Percentiles rank a stretch among this genome's conserved stretches.
These are phyloP conservation scores for Plumapathes pennacea DNA, from an alignment of 92 coral and sea anemone genomes.

Conservation along the genomic window DNA sequence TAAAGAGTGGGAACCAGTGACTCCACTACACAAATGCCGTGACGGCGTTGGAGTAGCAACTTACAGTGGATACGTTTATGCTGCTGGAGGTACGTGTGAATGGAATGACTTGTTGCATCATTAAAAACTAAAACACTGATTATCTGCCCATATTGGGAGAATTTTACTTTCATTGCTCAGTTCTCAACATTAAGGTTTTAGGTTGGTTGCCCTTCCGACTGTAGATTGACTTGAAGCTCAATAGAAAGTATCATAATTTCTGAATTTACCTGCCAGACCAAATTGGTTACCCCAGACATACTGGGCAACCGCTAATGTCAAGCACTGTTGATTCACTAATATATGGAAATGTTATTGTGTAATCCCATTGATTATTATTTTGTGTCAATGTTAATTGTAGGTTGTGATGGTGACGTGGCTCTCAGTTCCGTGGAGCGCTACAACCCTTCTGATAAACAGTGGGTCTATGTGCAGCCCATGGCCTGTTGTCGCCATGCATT, in stretches of 20 bases:
- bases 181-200: neutral
- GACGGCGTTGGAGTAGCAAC: slow-evolving; percentile 93
- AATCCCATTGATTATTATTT: too few relatives aligned
- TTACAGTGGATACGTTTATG: slow-evolving; percentile 83
- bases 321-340: too few relatives aligned
- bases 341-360: too few relatives aligned
- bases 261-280: too few relatives aligned
- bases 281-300: too few relatives aligned
- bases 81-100: slow-evolving; percentile 82
- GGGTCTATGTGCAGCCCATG: slow-evolving; percentile 90
- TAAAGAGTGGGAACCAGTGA: slow-evolving; percentile 65
- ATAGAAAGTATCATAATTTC: neutral
- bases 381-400: too few relatives aligned
- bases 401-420: slow-evolving; percentile 98
- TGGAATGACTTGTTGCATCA: neutral
- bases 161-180: neutral
- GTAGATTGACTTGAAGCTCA: neutral
- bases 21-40: slow-evolving; percentile 80
- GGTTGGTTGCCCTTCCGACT: neutral
- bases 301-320: too few relatives aligned
- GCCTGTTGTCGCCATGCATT: slow-evolving; percentile 92
- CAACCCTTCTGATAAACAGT: slow-evolving; percentile 68
- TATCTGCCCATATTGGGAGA: neutral
- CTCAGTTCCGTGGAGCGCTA: slow-evolving; percentile 91
- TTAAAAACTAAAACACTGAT: neutral